Conservation (phyloP, 1,140 invertebrate genomes). For the Lucilia cuprina region DNA sequence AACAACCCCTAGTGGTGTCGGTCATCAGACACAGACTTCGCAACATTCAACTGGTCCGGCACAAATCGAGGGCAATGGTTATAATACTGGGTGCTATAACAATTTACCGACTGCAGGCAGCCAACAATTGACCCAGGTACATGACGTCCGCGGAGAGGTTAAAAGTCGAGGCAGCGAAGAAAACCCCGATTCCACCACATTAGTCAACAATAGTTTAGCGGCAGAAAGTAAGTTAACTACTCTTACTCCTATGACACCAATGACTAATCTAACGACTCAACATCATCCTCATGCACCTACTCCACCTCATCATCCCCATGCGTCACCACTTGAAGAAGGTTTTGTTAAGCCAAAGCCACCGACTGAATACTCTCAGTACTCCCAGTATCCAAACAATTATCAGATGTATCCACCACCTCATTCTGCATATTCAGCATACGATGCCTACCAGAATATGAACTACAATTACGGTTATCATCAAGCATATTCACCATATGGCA, state of each 20-base stretch:
- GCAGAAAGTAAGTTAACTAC: conserved; percentile 58
- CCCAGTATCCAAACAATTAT: conserved; percentile 60
- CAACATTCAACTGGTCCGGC: conserved; percentile 42
- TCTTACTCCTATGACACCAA: conserved; percentile 58
- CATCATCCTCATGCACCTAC: conserved; percentile 42
- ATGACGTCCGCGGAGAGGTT: conserved; percentile 48
- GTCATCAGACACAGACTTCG: conserved; percentile 36
- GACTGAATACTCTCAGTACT: conserved; percentile 57
- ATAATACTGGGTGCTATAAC: conserved; percentile 49
- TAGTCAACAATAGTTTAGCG: conserved; percentile 54
- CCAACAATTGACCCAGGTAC: conserved; percentile 39
- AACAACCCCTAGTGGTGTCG: conserved; percentile 32
- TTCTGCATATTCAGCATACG: conserved; percentile 58
- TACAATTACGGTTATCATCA: conserved; percentile 62
- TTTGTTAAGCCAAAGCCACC: conserved; percentile 62
- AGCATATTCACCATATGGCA: conserved; percentile 58
- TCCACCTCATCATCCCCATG: conserved; percentile 42
- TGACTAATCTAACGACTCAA: conserved; percentile 55
- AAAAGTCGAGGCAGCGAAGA: conserved; percentile 60
- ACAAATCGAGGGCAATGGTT: conserved; percentile 46
- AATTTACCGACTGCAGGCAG: conserved; percentile 46
- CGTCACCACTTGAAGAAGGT: conserved; percentile 52
- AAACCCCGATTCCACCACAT: conserved; percentile 60
- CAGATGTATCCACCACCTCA: conserved; percentile 61
- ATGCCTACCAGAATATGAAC: conserved; percentile 62